A percentile compares a stretch with the other conserved stretches of the same genome.
Evolutionary conservation across 2,888 invertebrate species (phyloP).

Genomic region (Marronus borbonicus): DNA sequence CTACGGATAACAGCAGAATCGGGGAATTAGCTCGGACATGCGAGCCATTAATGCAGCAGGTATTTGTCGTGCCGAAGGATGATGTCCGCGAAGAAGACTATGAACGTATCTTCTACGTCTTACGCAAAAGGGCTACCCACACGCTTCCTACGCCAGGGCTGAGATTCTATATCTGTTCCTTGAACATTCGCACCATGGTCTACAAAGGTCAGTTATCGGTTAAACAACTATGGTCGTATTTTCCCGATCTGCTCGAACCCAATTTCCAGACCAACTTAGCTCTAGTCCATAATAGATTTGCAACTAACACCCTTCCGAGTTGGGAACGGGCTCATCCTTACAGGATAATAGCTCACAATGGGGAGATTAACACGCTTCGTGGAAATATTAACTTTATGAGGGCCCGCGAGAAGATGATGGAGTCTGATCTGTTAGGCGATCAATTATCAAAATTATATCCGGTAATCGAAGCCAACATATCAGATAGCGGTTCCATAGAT

Average conservation of each 20-base stretch:
- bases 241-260: constrained; percentile 80
- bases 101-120: constrained; percentile 77
- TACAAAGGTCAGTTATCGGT: constrained; percentile 99
- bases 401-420: constrained; percentile 98
- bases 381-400: constrained; percentile 99
- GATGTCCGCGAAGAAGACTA: constrained; percentile 62
- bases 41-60: constrained; percentile 97
- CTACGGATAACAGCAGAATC: constrained; percentile 88
- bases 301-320: constrained; percentile 99
- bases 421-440: constrained; percentile 86
- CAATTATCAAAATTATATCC: constrained; percentile 93
- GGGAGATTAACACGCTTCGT: constrained; percentile 98
- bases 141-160: constrained; percentile 87
- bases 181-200: constrained; percentile 91
- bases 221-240: constrained; percentile 90
- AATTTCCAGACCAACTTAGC: constrained; percentile 95
- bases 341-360: constrained; percentile 97
- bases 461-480: constrained; percentile 96
- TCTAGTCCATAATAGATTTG: constrained; percentile 97
- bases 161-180: constrained; percentile 96
- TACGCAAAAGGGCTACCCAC: constrained; percentile 95
- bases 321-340: constrained; percentile 99
- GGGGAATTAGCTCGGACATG: constrained; percentile 93
- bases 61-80: constrained; percentile 69
- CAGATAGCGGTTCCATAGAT: constrained; percentile 98